Base-by-base conservation (phyloP, 2,113 vertebrate species). In the Pycnonotus jocosus region DNA sequence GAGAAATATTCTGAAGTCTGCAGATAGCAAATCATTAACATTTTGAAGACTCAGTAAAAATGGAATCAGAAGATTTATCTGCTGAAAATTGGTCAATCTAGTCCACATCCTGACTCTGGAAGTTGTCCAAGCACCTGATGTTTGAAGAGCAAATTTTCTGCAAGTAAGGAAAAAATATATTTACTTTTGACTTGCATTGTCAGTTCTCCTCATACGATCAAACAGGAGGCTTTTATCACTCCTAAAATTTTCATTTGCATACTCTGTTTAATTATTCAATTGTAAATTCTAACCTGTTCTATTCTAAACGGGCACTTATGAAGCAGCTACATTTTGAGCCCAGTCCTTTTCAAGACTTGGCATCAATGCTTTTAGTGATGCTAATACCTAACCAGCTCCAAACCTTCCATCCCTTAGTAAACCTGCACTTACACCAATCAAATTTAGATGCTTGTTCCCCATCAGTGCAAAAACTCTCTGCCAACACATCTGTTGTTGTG, bases 21-120 rank as follows among this genome's bases (percentile, higher is more conserved):
- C 88, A 95, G 88, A 97, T 38, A 93, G 83, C 76, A 92, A 90
- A 92, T 81, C 79, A 96, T 88, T 94, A 86, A 86, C 81, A 83
- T 95, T 95, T 68, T 92, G 83, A 96, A 92, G 89, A 95, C 90
- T 93, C 88, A 81, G 90, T 90, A 90, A 93, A 96, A 92, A 83
- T 4, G 57, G 71, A 77, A 88, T 86, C 79, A 19, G 69, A 90
- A 93, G 89, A 95, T 94, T 38, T 90, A 95, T 95, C 87, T 86
- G 60, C 38, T 4, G 57, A 95, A 96, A 93, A 95, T 80, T 88
- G 87, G 90, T 91, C 94, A 66, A 81, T 85, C 81, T 66, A 90
- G 44, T 58, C 74, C 62, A 62, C 78, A 88, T 90, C 87, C 94
- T 93, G 74, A n/a, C 60, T 86, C 81, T 95, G 94, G 95, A 95